These are phyloP conservation scores for Papilio helenus DNA, from an alignment of 1,140 invertebrate species.

Conservation along the genomic window DNA sequence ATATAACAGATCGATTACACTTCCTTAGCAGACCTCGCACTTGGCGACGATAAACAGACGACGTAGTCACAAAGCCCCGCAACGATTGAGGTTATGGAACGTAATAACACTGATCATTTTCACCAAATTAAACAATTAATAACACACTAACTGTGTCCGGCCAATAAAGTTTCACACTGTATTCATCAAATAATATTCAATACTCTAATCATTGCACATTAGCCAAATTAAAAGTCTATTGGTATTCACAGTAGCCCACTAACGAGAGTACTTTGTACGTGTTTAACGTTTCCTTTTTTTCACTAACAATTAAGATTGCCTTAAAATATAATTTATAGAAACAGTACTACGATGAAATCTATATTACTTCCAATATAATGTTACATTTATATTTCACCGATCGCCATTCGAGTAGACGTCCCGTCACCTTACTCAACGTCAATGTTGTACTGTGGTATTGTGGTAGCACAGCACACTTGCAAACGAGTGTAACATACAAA, in stretches of 20 bases:
- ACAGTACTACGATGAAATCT: neutral
- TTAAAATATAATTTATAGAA: constrained; percentile 18
- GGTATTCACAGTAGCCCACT: constrained; percentile 47
- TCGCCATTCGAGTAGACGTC: constrained; percentile 52
- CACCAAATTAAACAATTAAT: constrained; percentile 53
- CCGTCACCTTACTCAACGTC: constrained; percentile 52
- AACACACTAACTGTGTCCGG: constrained; percentile 50
- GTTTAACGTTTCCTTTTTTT: neutral
- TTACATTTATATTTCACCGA: constrained; percentile 46
- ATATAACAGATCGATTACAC: constrained; percentile 75
- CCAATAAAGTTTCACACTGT: constrained; percentile 45
- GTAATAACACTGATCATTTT: constrained; percentile 71
- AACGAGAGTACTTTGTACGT: constrained; percentile 29
- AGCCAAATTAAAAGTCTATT: constrained; percentile 55
- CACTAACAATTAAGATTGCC: neutral
- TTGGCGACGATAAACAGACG: constrained; percentile 59
- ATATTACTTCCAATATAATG: constrained; percentile 43
- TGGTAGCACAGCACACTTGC: constrained; percentile 47
- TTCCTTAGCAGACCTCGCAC: constrained; percentile 61
- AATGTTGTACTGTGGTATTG: constrained; percentile 19
- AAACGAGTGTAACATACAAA: constrained; percentile 42
- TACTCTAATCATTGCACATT: constrained; percentile 62
- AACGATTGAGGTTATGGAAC: constrained; percentile 74
- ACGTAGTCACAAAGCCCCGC: constrained; percentile 74
- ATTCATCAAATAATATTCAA: constrained; percentile 43